These are phyloP conservation scores for Acridotheres tristis DNA, from an alignment of 2,797 vertebrate species.

Conservation along the genomic window DNA sequence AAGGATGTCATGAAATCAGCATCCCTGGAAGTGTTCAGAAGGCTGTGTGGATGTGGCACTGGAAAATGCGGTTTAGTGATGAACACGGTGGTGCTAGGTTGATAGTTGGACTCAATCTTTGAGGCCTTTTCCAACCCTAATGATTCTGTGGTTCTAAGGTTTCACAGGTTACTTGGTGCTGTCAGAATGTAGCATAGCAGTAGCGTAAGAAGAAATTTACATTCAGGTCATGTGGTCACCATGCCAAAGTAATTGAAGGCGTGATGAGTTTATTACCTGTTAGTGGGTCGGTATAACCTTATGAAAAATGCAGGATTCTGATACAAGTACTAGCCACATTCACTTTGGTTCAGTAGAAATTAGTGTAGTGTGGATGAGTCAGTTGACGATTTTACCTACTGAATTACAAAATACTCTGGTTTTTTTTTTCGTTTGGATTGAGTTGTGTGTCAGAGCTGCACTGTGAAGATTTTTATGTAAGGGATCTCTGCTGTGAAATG, in stretches of 20 bases:
- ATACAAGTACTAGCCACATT: neutral
- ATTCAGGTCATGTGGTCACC: neutral
- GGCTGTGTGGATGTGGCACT: neutral
- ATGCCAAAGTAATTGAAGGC: neutral
- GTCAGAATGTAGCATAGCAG: neutral
- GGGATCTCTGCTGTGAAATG: neutral
- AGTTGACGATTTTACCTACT: neutral
- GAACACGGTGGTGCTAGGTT: neutral
- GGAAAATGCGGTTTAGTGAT: neutral
- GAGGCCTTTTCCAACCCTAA: neutral
- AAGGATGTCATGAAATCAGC: neutral
- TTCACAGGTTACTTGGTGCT: neutral
- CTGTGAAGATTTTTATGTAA: neutral
- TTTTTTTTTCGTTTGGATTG: neutral
- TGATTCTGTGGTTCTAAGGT: rapidly evolving
- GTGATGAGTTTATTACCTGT: neutral
- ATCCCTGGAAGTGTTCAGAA: neutral
- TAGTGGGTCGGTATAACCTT: neutral
- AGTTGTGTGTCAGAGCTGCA: neutral
- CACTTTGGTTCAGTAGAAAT: neutral
- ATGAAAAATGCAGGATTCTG: neutral
- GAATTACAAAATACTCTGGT: neutral
- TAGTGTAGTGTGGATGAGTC: neutral
- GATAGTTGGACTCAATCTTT: neutral
- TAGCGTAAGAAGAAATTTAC: neutral